Evolutionary conservation across 2,888 invertebrate species (phyloP).

Genomic region (Andrena trimmerana): DNA sequence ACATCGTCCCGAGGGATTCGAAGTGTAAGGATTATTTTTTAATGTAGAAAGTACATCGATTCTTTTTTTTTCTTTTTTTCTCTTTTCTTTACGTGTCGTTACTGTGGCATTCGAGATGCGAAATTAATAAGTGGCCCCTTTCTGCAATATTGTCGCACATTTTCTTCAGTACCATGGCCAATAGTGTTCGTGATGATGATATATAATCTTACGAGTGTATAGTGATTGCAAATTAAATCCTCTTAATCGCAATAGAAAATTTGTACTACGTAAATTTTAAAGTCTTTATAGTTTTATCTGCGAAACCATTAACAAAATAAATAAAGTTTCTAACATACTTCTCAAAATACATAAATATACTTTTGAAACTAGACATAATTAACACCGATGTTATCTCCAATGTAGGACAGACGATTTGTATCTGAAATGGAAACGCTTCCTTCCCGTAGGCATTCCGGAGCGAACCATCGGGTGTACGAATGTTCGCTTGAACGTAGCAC

Average conservation of each 20-base stretch:
- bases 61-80: not conserved
- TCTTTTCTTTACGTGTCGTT: not conserved
- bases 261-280: conserved; percentile 55
- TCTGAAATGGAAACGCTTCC: conserved; percentile 35
- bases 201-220: conserved; percentile 11
- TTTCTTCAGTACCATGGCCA: conserved; percentile 30
- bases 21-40: conserved; percentile 2
- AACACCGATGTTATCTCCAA: conserved; percentile 40
- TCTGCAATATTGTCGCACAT: conserved; percentile 53
- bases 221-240: conserved; percentile 54
- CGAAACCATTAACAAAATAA: conserved; percentile 57
- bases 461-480: not conserved
- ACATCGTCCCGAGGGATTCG: not conserved
- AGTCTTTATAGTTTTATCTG: conserved; percentile 50
- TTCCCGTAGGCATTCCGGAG: conserved; percentile 2
- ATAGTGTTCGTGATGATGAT: conserved; percentile 10
- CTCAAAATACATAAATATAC: conserved; percentile 57
- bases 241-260: conserved; percentile 45
- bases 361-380: conserved; percentile 39
- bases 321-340: conserved; percentile 62
- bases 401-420: conserved; percentile 40
- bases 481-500: conserved; percentile 13
- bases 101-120: conserved; percentile 7
- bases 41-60: conserved; percentile 1
- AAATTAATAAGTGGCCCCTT: conserved; percentile 53